These are phyloP conservation scores for Neoitamus cyanurus DNA, from an alignment of 2,888 invertebrate genomes.

Conservation along the genomic window DNA sequence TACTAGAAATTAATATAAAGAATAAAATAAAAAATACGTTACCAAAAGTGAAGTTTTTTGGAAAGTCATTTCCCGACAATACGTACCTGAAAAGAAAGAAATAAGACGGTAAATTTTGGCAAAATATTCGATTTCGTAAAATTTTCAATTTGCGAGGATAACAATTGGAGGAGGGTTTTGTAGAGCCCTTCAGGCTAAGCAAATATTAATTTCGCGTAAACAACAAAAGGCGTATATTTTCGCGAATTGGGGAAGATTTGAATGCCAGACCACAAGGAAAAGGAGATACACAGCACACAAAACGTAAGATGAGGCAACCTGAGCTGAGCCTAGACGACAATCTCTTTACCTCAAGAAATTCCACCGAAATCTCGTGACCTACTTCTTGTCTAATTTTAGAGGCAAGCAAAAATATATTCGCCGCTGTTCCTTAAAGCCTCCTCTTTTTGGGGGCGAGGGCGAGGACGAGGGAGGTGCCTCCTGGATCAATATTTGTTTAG, in stretches of 20 bases:
- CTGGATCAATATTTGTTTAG: not conserved
- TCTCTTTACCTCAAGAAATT: not conserved
- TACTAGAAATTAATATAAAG: not conserved
- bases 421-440: not conserved
- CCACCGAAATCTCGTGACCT: not conserved
- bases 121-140: slow-evolving; percentile 4
- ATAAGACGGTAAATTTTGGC: not conserved
- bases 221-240: not conserved
- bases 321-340: not conserved
- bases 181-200: not conserved
- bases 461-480: not conserved
- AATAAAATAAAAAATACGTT: not conserved
- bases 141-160: not conserved
- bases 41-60: not conserved
- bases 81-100: slow-evolving; percentile 10
- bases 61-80: not conserved
- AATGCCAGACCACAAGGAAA: not conserved
- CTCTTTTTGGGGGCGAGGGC: not conserved
- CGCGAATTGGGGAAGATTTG: not conserved
- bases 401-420: not conserved
- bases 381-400: slow-evolving; percentile 6
- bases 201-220: slow-evolving; percentile 5
- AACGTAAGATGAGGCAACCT: not conserved
- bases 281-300: not conserved
- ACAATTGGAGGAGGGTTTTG: not conserved